Evolutionary conservation across 2,888 invertebrate genomes (phyloP).

Genomic region (Oxystoma pomonae): DNA sequence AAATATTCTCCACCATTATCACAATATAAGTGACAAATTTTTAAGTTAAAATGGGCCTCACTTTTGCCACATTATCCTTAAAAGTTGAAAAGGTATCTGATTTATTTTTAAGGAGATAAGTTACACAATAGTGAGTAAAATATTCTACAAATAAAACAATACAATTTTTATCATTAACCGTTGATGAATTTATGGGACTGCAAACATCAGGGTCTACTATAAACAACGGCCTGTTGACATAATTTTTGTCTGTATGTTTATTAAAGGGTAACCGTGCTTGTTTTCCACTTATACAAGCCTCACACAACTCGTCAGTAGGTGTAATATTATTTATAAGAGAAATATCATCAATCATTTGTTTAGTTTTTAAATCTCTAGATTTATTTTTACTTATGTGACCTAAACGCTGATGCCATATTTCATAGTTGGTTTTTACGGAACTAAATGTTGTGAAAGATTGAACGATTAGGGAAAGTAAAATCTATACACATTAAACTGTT

Average conservation of each 20-base stretch:
- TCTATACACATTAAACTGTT: no score
- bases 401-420: no score
- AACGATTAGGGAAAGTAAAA: no score
- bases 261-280: conserved; percentile 10
- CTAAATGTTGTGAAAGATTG: conserved; percentile 2
- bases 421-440: conserved; percentile 12
- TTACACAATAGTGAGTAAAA: conserved; percentile 23
- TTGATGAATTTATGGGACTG: conserved; percentile 25
- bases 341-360: conserved; percentile 6
- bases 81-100: conserved; percentile 17
- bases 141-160: no score
- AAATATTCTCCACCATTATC: no score
- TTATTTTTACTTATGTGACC: no score
- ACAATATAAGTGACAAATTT: no score
- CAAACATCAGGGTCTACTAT: conserved; percentile 11
- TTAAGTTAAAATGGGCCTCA: conserved; percentile 25
- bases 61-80: conserved; percentile 16
- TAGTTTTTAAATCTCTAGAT: no score
- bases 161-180: conserved; percentile 16
- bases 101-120: conserved; percentile 27
- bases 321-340: conserved; percentile 6
- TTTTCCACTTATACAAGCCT: conserved; percentile 18
- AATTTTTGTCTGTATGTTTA: conserved; percentile 5
- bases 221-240: conserved; percentile 5
- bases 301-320: conserved; percentile 12